Evolutionary conservation across 2,797 vertebrate genomes (phyloP), one percentile per base, ranked within the genome.

Genomic region (Leucoraja ocellata): DNA sequence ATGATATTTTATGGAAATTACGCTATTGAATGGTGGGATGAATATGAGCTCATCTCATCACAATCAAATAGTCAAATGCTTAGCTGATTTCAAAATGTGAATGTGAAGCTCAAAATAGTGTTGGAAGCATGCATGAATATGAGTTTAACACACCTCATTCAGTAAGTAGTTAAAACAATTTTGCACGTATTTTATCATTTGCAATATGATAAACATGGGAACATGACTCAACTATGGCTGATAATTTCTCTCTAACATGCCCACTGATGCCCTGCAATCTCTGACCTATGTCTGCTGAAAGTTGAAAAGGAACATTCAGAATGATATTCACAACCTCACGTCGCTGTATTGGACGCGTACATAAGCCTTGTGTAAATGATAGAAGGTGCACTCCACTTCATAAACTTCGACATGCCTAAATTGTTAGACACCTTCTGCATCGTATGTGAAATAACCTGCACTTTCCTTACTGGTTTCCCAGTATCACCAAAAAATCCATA

Each of bases 91-190:
- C 78, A 80, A 80, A 80, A 32, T 80, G 65, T 68, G 36, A 1
- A 4, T 23, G 10, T 54, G 58, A 14, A 84, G 25, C 25, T n/a
- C 28, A n/a, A 65, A 86, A n/a, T n/a, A 6, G 54, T 63, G 14
- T 32, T 86, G 58, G 28, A 10, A 84, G 11, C 10, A 63, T 63
- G 83, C 83, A 63, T 63, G 58, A 84, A 13, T 84, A 58, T 14
- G 54, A 0, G 18, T 14, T 63, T 63, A 16, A 4, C 65, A 77
- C 83, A n/a, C 28, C 4, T 86, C n/a, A 18, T 63, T 63, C 28
- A 86, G 61, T 63, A 86, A 86, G n/a, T 63, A 84, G 13, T 84
- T n/a, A 86, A 86, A n/a, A 86, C 83, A 86, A n/a, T 86, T 63
- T 11, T 28, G 25, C 11, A 61, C 5, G 10, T 7, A 5, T 86